Base-by-base conservation (phyloP, 2,113 vertebrate genomes). In the Otus sunia region DNA sequence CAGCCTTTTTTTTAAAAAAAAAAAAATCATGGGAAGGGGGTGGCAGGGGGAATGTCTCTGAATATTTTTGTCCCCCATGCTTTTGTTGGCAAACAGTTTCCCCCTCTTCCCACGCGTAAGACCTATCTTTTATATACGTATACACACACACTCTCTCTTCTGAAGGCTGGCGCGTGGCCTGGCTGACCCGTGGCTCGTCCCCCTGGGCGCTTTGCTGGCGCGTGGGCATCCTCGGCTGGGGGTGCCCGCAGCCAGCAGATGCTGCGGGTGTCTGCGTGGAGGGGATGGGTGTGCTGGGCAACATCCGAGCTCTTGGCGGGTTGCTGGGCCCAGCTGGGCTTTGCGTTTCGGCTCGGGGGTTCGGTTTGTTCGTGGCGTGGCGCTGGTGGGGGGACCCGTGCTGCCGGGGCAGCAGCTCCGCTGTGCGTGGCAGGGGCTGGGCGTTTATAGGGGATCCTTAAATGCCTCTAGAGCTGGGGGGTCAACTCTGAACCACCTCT, bases 341-440 rank as follows among this genome's bases (percentile, higher is more conserved):
- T 64, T 0, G 2, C 5, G 1, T 71, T 86, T 67, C 0, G 6
- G 71, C 25, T 60, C 2, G 1, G 36, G 32, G 47, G 21, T 22
- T 90, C 1, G 10, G 50, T 52, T 74, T 27, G 5, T 30, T 52
- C 43, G 55, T 3, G 41, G 67, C 1, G 0, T 7, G 64, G 63
- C 11, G 2, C 49, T 67, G 0, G 4, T 4, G 37, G 58, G 32
- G 67, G 18, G 6, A 30, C 29, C 20, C 0, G 2, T 43, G 58
- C 21, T 2, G 4, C 32, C 1, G 5, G 50, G 36, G 3, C 7
- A 2, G 58, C 43, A 30, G 59, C 74, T 58, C 29, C 9, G 14
- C 20, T 2, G 5, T 32, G 17, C 0, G 22, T 12, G 76, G n/a
- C 16, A 6, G 52, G 64, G 29, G 15, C 60, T 73, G 55, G 52